phyloP scores from a whole-genome alignment of 2,888 invertebrate genomes.

The Neuroscelio doddi region DNA sequence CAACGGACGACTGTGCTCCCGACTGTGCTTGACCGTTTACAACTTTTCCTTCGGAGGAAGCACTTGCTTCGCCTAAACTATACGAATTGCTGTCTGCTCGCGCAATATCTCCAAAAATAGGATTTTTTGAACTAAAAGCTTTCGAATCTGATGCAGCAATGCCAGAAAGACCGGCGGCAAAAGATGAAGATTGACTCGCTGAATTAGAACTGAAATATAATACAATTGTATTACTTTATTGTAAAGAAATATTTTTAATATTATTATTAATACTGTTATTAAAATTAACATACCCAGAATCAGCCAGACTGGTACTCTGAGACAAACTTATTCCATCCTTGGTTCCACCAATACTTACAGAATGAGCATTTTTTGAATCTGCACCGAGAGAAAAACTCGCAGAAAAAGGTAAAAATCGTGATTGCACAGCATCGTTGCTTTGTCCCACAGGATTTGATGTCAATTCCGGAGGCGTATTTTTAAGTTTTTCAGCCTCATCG shows the following conservation, averaged over 20 bases:
- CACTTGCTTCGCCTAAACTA: constrained; percentile 56
- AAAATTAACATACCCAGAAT: constrained; percentile 48
- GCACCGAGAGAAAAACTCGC: constrained; percentile 62
- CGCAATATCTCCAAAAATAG: constrained; percentile 53
- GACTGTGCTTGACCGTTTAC: constrained; percentile 59
- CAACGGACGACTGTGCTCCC: constrained; percentile 58
- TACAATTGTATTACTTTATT: no score
- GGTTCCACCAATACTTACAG: constrained; percentile 58
- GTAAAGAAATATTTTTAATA: no score
- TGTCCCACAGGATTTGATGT: constrained; percentile 46
- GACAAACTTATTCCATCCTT: constrained; percentile 63
- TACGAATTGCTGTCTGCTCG: constrained; percentile 51
- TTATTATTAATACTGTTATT: no score
- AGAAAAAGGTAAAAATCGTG: constrained; percentile 63
- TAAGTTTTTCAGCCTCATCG: constrained; percentile 52
- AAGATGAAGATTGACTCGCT: constrained; percentile 60
- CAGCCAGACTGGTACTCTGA: constrained; percentile 59
- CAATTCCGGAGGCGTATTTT: constrained; percentile 59
- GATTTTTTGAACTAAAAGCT: constrained; percentile 55
- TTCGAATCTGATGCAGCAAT: constrained; percentile 57
- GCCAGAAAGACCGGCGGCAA: constrained; percentile 59
- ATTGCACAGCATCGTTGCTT: constrained; percentile 50
- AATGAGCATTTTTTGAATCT: constrained; percentile 61
- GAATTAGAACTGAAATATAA: constrained; percentile 52
- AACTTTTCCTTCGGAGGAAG: constrained; percentile 58